Conservation (phyloP, 92 coral and sea anemone genomes). For the Plumapathes pennacea region DNA sequence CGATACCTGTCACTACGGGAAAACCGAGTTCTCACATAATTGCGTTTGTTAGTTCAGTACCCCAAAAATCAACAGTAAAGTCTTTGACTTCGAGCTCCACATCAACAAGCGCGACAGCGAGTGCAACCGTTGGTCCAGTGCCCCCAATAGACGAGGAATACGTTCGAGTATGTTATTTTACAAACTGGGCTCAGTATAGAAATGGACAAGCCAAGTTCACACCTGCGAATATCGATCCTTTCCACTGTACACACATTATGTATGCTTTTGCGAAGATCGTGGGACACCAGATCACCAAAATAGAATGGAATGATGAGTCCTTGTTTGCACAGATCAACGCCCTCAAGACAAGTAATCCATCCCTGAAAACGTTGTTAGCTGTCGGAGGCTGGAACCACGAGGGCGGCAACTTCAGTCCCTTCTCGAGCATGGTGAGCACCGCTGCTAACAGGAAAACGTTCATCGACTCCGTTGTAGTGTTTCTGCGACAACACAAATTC, state of each 20-base stretch:
- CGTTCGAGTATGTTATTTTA: conserved; percentile 28
- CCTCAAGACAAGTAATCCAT: conserved; percentile 59
- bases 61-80: too few relatives aligned
- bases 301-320: conserved; percentile 72
- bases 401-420: conserved; percentile 44
- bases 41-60: too few relatives aligned
- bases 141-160: not conserved
- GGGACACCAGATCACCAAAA: conserved; percentile 42
- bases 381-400: conserved; percentile 93
- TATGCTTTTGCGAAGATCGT: conserved; percentile 40
- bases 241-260: conserved; percentile 30
- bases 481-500: conserved; percentile 45
- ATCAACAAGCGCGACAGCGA: too few relatives aligned
- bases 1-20: too few relatives aligned
- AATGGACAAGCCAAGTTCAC: conserved; percentile 6
- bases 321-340: conserved; percentile 48
- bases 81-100: too few relatives aligned
- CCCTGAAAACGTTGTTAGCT: conserved; percentile 66
- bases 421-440: conserved; percentile 71
- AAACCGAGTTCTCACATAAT: too few relatives aligned
- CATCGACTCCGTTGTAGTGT: conserved; percentile 47
- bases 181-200: conserved; percentile 36
- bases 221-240: conserved; percentile 26
- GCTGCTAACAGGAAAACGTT: conserved; percentile 52
- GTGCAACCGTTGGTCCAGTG: too few relatives aligned